phyloP scores from a whole-genome alignment of 1,140 invertebrate species.

The Varroa destructor region DNA sequence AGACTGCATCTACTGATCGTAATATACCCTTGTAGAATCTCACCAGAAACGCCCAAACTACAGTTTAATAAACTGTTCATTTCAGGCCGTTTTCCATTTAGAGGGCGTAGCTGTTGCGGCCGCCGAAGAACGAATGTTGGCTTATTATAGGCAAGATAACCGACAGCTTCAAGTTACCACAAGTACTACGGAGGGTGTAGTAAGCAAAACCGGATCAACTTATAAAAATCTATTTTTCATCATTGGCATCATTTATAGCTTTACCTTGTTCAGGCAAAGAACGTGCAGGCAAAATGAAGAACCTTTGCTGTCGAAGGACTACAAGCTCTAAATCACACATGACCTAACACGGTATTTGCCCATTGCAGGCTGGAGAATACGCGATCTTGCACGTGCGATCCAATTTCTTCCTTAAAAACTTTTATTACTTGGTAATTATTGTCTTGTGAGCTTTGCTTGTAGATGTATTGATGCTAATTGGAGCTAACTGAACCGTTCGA shows the following conservation, averaged over 20 bases:
- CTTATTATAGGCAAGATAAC: constrained; percentile 36
- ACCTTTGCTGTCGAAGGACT: too few species aligned
- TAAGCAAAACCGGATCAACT: constrained; percentile 30
- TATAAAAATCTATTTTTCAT: background rate
- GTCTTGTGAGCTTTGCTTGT: too few species aligned
- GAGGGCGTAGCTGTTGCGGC: constrained; percentile 35
- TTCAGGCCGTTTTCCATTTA: constrained; percentile 39
- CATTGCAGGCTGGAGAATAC: constrained; percentile 40
- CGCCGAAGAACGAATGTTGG: constrained; percentile 36
- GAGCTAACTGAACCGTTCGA: constrained; percentile 29
- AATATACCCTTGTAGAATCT: too few species aligned
- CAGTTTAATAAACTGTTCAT: too few species aligned
- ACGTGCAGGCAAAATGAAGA: too few species aligned
- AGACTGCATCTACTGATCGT: too few species aligned
- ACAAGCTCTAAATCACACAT: too few species aligned
- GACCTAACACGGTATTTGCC: background rate
- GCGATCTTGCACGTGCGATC: constrained; percentile 43
- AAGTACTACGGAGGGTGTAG: constrained; percentile 37
- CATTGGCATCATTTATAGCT: background rate
- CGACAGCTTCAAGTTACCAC: constrained; percentile 41
- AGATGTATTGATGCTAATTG: constrained; percentile 25
- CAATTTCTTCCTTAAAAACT: constrained; percentile 42
- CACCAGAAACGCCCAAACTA: too few species aligned
- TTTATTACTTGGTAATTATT: constrained; percentile 43
- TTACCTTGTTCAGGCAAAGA: too few species aligned